A percentile compares a stretch with the other conserved stretches of the same genome.
Evolutionary conservation across 1,140 invertebrate genomes (phyloP).

Genomic region (Drosophila lacteicornis): DNA sequence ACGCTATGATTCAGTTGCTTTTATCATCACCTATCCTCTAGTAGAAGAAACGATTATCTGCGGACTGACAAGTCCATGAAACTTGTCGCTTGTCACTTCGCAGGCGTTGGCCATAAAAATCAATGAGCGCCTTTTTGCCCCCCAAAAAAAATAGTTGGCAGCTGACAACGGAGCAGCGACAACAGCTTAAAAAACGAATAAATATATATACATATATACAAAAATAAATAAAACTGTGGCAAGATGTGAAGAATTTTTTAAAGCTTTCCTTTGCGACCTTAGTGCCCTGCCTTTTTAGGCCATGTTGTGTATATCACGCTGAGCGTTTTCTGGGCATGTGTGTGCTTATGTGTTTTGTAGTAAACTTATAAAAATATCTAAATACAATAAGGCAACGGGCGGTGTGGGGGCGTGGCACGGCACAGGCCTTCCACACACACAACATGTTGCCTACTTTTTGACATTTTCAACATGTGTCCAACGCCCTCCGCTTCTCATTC

Average conservation of each 20-base stretch:
- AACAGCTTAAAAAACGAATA: conserved; percentile 20
- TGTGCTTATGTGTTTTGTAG: conserved; percentile 47
- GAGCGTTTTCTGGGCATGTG: conserved; percentile 13
- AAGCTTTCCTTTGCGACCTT: conserved; percentile 66
- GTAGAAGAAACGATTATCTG: conserved; percentile 39
- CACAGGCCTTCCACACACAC: conserved; percentile 55
- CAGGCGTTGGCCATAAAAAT: conserved; percentile 77
- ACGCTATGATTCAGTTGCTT: conserved; percentile 17
- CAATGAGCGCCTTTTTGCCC: conserved; percentile 65
- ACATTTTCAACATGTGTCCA: conserved; percentile 82
- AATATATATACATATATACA: conserved; percentile 7
- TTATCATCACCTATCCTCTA: conserved; percentile 1
- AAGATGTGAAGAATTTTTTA: conserved; percentile 66
- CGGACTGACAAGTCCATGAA: conserved; percentile 45
- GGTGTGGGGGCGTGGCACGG: conserved; percentile 2
- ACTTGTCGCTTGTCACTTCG: conserved; percentile 54
- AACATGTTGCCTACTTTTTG: conserved; percentile 82
- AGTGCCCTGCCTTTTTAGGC: conserved; percentile 48
- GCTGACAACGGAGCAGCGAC: conserved; percentile 51
- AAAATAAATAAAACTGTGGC: conserved; percentile 43
- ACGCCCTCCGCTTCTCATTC: conserved; percentile 34
- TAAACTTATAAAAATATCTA: conserved; percentile 67
- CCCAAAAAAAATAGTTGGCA: conserved; percentile 61
- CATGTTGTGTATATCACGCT: conserved; percentile 21
- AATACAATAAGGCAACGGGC: conserved; percentile 55